Evolutionary conservation across 2,797 vertebrate species (phyloP).

Genomic region (Pitangus sulphuratus): DNA sequence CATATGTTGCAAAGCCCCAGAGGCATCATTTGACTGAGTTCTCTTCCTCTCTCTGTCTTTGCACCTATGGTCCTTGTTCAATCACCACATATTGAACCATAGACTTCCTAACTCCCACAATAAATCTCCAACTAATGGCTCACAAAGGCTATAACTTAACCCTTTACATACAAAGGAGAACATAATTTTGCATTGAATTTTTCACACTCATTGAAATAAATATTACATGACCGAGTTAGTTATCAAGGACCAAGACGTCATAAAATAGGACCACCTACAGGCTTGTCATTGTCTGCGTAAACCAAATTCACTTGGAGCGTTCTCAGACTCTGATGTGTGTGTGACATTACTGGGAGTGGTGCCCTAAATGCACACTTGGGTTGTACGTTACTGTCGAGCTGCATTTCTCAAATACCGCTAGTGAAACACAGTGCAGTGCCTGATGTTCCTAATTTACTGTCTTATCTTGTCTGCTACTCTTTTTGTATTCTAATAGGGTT

Average conservation of each 20-base stretch:
- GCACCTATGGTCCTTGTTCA: conserved; percentile 77
- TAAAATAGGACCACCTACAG: conserved; percentile 47
- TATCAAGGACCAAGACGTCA: background rate
- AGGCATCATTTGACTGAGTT: conserved; percentile 78
- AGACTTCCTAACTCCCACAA: conserved; percentile 82
- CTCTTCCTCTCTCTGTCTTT: conserved; percentile 76
- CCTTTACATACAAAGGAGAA: conserved; percentile 79
- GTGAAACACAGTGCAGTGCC: background rate
- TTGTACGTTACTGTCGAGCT: background rate
- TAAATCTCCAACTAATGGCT: conserved; percentile 87
- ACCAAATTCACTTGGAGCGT: background rate
- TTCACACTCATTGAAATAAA: conserved; percentile 63
- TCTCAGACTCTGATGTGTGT: background rate
- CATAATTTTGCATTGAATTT: conserved; percentile 60
- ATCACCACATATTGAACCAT: conserved; percentile 81
- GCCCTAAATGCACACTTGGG: background rate
- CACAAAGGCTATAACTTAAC: conserved; percentile 84
- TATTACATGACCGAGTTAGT: conserved; percentile 58
- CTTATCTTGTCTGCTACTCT: background rate
- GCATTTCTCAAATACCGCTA: conserved; percentile 22
- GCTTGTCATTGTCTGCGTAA: background rate
- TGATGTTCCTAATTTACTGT: background rate
- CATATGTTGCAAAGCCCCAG: conserved; percentile 81
- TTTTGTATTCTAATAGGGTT: background rate
- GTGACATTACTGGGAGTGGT: background rate